Percentiles rank a stretch among this genome's conserved stretches.
Evolutionary conservation across 2,888 invertebrate species (phyloP).

Genomic region (Dasypolia templi): DNA sequence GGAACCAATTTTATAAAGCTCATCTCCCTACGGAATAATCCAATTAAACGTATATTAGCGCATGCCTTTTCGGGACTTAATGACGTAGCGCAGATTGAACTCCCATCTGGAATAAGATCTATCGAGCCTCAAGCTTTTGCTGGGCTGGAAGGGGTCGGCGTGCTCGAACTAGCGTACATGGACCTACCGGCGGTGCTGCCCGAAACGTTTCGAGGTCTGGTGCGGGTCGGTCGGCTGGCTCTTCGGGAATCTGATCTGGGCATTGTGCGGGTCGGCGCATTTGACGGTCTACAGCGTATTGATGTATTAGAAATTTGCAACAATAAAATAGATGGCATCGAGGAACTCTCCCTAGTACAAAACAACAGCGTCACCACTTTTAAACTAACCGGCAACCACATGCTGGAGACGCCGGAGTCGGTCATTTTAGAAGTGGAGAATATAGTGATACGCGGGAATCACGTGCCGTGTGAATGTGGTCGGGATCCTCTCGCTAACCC

Average conservation of each 20-base stretch:
- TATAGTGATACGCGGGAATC: conserved; percentile 94
- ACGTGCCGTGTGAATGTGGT: conserved; percentile 97
- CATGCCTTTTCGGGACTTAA: conserved; percentile 96
- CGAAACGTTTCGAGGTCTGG: conserved; percentile 94
- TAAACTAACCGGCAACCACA: conserved; percentile 95
- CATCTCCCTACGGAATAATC: conserved; percentile 96
- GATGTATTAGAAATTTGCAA: conserved; percentile 94
- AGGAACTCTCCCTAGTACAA: conserved; percentile 93
- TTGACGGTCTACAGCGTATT: conserved; percentile 93
- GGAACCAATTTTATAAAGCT: conserved; percentile 96
- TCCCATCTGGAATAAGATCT: conserved; percentile 94
- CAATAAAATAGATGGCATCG: conserved; percentile 96
- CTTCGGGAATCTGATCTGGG: conserved; percentile 96
- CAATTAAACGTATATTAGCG: conserved; percentile 94
- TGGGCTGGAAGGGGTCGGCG: conserved; percentile 95
- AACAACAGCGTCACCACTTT: conserved; percentile 93
- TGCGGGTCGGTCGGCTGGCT: conserved; percentile 93
- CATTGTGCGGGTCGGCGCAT: conserved; percentile 93
- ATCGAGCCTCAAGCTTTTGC: conserved; percentile 95
- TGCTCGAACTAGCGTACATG: conserved; percentile 95
- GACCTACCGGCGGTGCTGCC: conserved; percentile 93
- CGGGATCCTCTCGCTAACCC: conserved; percentile 94
- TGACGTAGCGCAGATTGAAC: conserved; percentile 95
- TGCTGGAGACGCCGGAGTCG: conserved; percentile 94
- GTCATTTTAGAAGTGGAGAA: conserved; percentile 93